Percentiles rank a stretch among this genome's conserved stretches.
phyloP scores from a whole-genome alignment of 2,888 invertebrate genomes.

The Erpobdella octoculata region DNA sequence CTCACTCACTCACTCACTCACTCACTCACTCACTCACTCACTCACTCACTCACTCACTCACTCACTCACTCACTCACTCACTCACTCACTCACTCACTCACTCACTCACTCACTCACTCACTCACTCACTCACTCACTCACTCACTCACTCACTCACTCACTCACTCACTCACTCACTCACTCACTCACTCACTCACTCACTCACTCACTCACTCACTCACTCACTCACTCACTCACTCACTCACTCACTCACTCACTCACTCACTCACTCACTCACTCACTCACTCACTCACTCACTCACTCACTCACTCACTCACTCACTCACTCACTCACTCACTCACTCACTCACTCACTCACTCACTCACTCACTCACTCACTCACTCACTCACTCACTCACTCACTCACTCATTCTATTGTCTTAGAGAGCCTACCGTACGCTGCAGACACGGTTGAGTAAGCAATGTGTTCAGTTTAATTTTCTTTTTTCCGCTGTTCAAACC shows the following conservation, averaged over 20 bases:
- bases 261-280: conserved; percentile 27
- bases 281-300: conserved; percentile 26
- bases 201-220: background rate
- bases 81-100: conserved; percentile 27
- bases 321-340: conserved; percentile 30
- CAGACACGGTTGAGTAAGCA: too few relatives aligned
- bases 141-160: background rate
- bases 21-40: conserved; percentile 30
- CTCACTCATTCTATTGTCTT: too few relatives aligned
- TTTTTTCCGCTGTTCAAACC: too few relatives aligned
- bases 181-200: conserved; percentile 7
- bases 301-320: conserved; percentile 30
- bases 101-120: conserved; percentile 25
- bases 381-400: conserved; percentile 28
- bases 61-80: conserved; percentile 28
- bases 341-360: conserved; percentile 31
- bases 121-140: background rate
- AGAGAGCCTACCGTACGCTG: too few relatives aligned
- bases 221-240: conserved; percentile 28
- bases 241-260: conserved; percentile 25
- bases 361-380: conserved; percentile 28
- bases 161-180: background rate
- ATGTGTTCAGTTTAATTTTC: too few relatives aligned
- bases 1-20: conserved; percentile 29
- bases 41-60: conserved; percentile 30